Percentiles rank a stretch among this genome's conserved stretches.
Conservation (phyloP, 2,113 vertebrate genomes). For the Lepisosteus osseus region DNA sequence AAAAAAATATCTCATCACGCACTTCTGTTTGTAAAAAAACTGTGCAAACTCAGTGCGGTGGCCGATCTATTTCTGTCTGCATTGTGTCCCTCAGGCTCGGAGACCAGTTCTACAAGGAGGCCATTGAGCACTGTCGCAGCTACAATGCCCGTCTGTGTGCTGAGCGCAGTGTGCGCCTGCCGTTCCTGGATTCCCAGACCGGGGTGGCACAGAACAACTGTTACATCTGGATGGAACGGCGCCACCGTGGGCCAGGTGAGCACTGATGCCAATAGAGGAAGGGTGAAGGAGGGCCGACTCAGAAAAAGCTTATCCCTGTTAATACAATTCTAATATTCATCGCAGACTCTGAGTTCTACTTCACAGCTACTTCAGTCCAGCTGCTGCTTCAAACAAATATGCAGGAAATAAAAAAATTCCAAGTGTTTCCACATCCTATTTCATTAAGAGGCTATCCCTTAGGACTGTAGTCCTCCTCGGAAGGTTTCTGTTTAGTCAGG, state of each 20-base stretch:
- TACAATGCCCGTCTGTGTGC: slow-evolving; percentile 94
- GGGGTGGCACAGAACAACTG: slow-evolving; percentile 98
- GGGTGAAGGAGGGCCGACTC: neutral
- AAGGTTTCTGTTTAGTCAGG: too few species aligned
- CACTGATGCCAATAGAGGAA: slow-evolving; percentile 11
- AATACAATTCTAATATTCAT: too few species aligned
- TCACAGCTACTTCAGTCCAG: too few species aligned
- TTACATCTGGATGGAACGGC: slow-evolving; percentile 99
- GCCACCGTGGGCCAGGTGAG: slow-evolving; percentile 91
- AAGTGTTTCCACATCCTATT: too few species aligned
- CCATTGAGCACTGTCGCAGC: slow-evolving; percentile 95
- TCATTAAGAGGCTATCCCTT: too few species aligned
- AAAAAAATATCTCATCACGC: too few species aligned
- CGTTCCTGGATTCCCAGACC: slow-evolving; percentile 94
- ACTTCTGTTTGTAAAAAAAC: too few species aligned
- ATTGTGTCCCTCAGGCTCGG: slow-evolving; percentile 71
- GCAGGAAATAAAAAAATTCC: too few species aligned
- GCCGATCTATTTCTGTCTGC: neutral
- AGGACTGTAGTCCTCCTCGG: too few species aligned
- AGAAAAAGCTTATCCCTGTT: too few species aligned
- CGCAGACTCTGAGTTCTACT: too few species aligned
- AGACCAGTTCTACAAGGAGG: slow-evolving; percentile 97
- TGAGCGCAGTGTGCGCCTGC: slow-evolving; percentile 90
- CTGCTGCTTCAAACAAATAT: too few species aligned
- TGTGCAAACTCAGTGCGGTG: neutral